These are phyloP conservation scores for Pecten maximus DNA, from an alignment of 2,888 invertebrate species.

Conservation along the genomic window DNA sequence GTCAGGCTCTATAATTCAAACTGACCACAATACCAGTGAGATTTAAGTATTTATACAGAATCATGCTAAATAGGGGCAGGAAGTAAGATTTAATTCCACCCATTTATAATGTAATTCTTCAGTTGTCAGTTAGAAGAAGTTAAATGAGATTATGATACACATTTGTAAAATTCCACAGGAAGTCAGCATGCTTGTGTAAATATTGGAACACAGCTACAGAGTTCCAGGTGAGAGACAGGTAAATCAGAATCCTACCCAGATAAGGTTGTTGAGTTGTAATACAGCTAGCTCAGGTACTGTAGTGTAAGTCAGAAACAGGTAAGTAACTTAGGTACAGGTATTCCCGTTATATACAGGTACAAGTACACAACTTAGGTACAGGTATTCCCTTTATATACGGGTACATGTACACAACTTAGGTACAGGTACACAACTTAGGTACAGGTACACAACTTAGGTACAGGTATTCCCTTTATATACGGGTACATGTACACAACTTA, in stretches of 20 bases:
- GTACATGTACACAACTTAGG: not conserved
- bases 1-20: not conserved
- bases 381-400: not conserved
- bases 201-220: not conserved
- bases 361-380: not conserved
- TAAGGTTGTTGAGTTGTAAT: not conserved
- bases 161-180: slow-evolving; percentile 35
- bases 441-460: not conserved
- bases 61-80: not conserved
- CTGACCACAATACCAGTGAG: not conserved
- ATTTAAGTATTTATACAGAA: not conserved
- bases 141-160: slow-evolving; percentile 16
- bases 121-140: slow-evolving; percentile 13
- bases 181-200: slow-evolving; percentile 24
- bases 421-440: too few species aligned
- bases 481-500: not conserved
- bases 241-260: slow-evolving; percentile 5
- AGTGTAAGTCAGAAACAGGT: not conserved
- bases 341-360: not conserved
- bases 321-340: not conserved
- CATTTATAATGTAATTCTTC: not conserved
- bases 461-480: not conserved
- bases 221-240: not conserved
- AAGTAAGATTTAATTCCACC: not conserved
- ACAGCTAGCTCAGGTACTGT: not conserved